Evolutionary conservation across 2,113 vertebrate species (phyloP), one percentile per base, ranked within the genome.

Genomic region (Numenius arquata): DNA sequence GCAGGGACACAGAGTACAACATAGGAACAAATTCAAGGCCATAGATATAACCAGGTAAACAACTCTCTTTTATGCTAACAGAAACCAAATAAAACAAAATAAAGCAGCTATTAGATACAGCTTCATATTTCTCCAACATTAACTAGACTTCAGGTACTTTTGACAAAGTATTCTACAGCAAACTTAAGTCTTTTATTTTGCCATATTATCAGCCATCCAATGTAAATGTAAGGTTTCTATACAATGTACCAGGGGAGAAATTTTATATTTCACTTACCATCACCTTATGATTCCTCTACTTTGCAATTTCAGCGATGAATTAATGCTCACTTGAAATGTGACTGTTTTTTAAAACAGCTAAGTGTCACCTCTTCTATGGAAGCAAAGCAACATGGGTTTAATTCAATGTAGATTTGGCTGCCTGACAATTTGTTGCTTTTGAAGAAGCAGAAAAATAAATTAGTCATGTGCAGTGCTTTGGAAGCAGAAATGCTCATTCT

Each of bases 401-500:
- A 82, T 85, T 71, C 90, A 74, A 11, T 36, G 22, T 27, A 70
- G 82, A 76, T 89, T 78, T 90, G 88, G 74, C 74, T 94, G 83
- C 81, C 55, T 85, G 74, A 91, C 70, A 88, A 72, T 56, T 40
- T 78, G 83, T 50, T 94, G 68, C 82, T 91, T 97, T 90, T 85
- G 84, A 91, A 94, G 68, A 90, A 94, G 72, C 81, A 94, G 78
- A 70, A 94, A 89, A 95, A 87, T 70, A 81, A 77, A 85, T 89
- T 63, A 68, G 66, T 91, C 85, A 89, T 18, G 59, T 63, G 77
- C 70, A 55, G 58, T 67, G 61, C 81, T 86, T 78, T 83, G 85
- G 86, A 82, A 80, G 82, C 67, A 90, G 55, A 93, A 83, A 76
- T 15, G 27, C 29, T 95, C 7, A 0, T 80, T 85, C 62, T 85